A percentile compares a stretch with the other conserved stretches of the same genome.
phyloP scores from a whole-genome alignment of 1,140 invertebrate genomes.

The Harlomillsia oculata region DNA sequence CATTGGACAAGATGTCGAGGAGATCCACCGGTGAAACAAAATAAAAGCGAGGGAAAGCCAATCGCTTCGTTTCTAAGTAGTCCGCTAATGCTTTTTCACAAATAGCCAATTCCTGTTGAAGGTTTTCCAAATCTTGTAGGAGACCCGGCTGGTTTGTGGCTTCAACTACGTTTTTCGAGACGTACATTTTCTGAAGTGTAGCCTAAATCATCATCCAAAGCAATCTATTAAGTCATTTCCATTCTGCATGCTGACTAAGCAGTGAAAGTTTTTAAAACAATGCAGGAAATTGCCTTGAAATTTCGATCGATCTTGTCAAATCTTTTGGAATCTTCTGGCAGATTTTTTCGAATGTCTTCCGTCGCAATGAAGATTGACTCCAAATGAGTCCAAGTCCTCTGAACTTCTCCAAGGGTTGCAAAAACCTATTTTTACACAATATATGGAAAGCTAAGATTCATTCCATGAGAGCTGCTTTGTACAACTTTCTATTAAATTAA shows the following conservation, averaged over 20 bases:
- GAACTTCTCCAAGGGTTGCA: constrained; percentile 79
- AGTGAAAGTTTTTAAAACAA: too few species aligned
- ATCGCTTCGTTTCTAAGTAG: constrained; percentile 91
- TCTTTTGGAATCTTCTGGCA: constrained; percentile 77
- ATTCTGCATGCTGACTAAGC: too few species aligned
- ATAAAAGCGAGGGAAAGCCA: constrained; percentile 95
- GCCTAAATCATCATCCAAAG: background rate
- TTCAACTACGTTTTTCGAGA: constrained; percentile 73
- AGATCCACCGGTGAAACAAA: constrained; percentile 94
- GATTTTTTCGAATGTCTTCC: constrained; percentile 86
- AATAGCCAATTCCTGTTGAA: constrained; percentile 74
- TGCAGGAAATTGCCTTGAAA: constrained; percentile 68
- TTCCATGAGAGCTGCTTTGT: too few species aligned
- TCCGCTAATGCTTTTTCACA: constrained; percentile 94
- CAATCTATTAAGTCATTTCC: background rate
- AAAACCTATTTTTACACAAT: constrained; percentile 14
- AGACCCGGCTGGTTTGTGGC: constrained; percentile 78
- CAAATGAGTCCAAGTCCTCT: constrained; percentile 92
- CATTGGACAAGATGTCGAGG: constrained; percentile 89
- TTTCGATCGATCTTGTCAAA: constrained; percentile 84
- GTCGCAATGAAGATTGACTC: constrained; percentile 97
- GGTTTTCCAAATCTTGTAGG: constrained; percentile 60
- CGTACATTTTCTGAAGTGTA: constrained; percentile 35
- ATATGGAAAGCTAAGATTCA: too few species aligned
- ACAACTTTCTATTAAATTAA: too few species aligned